Evolutionary conservation across 2,797 vertebrate species (phyloP).

Genomic region (Paguma larvata): DNA sequence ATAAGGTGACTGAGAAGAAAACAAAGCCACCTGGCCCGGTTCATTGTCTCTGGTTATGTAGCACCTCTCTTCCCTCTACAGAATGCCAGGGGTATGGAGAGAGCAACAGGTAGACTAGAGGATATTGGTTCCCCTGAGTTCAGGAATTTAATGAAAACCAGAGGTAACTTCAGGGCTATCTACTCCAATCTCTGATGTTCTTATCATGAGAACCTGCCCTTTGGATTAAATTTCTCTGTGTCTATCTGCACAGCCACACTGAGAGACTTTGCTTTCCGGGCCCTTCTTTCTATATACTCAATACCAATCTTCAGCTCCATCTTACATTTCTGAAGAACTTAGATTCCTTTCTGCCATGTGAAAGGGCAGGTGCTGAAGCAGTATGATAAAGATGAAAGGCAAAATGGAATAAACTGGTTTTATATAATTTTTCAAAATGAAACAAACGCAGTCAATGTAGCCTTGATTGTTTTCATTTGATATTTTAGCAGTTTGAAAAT

Average conservation of each 20-base stretch:
- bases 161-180: not conserved
- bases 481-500: conserved; percentile 76
- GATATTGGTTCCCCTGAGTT: not conserved
- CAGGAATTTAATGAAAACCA: not conserved
- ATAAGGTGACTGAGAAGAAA: not conserved
- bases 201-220: not conserved
- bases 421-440: conserved; percentile 80
- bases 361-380: conserved; percentile 64
- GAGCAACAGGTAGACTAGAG: not conserved
- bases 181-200: not conserved
- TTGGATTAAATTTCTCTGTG: not conserved
- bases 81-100: not conserved
- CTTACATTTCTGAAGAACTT: conserved; percentile 62
- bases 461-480: conserved; percentile 81
- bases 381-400: conserved; percentile 65
- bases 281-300: not conserved
- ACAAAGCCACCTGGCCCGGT: not conserved
- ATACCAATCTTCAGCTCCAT: not conserved
- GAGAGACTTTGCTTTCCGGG: not conserved
- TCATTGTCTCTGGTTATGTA: not conserved
- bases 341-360: conserved; percentile 63
- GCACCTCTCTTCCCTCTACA: not conserved
- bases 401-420: conserved; percentile 83
- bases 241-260: not conserved
- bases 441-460: conserved; percentile 76